Evolutionary conservation across 2,797 vertebrate genomes (phyloP).

Genomic region (Paramormyrops hopkinsi): DNA sequence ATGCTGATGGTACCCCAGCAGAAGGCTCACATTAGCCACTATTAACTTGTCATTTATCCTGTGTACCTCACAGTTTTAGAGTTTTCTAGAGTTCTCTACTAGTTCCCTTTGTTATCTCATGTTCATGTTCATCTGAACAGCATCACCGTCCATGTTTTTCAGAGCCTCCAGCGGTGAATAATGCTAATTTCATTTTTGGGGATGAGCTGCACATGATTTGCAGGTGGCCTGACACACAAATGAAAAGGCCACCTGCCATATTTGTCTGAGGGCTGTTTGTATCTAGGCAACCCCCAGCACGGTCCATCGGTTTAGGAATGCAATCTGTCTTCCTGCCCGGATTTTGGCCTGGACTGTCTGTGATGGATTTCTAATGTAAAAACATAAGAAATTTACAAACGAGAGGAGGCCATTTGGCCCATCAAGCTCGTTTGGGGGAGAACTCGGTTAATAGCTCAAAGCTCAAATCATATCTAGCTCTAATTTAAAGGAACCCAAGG

Average conservation of each 20-base stretch:
- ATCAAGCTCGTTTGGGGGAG: neutral
- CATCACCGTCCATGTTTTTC: neutral
- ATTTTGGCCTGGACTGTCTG: conserved; percentile 31
- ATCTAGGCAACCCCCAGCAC: conserved; percentile 21
- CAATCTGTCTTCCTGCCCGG: neutral
- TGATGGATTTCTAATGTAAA: conserved; percentile 16
- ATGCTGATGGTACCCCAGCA: neutral
- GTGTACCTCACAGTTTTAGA: neutral
- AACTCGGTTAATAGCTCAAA: neutral
- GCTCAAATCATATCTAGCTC: neutral
- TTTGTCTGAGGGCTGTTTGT: conserved; percentile 17
- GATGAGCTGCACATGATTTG: conserved; percentile 24
- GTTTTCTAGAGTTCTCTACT: neutral
- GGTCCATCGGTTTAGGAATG: neutral
- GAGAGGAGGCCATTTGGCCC: neutral
- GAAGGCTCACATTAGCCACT: neutral
- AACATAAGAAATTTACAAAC: neutral
- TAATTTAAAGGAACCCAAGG: neutral
- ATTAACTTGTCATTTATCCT: neutral
- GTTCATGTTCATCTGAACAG: neutral
- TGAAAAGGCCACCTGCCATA: conserved; percentile 11
- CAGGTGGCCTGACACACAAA: neutral
- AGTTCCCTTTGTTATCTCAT: neutral
- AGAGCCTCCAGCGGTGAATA: conserved; percentile 10
- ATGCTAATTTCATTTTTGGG: neutral